A percentile compares a stretch with the other conserved stretches of the same genome.
phyloP scores from a whole-genome alignment of 2,888 invertebrate genomes.

The Petrolisthes cinctipes region DNA sequence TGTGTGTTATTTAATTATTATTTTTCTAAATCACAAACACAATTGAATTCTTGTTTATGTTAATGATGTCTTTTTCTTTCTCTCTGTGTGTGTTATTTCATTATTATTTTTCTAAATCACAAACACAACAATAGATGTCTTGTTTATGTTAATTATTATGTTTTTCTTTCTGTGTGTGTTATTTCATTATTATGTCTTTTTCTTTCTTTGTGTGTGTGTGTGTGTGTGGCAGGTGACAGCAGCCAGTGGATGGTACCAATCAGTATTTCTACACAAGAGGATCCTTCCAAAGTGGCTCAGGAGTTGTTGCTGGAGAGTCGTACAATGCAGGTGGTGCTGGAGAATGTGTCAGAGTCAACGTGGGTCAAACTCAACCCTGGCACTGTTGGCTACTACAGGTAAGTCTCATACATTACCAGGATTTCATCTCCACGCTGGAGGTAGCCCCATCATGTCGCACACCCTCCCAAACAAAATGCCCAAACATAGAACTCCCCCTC shows the following conservation, averaged over 20 bases:
- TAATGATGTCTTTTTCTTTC: background rate
- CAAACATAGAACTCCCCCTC: too few relatives aligned
- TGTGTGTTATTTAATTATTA: background rate
- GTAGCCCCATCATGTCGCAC: too few relatives aligned
- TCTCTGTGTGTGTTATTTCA: background rate
- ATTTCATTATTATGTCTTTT: background rate
- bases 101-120: background rate
- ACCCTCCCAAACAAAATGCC: too few relatives aligned
- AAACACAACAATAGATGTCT: background rate
- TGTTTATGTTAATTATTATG: background rate
- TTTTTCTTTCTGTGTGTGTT: background rate
- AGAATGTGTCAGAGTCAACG: constrained; percentile 78
- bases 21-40: background rate
- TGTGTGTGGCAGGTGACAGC: constrained; percentile 72
- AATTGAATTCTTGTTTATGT: too few relatives aligned
- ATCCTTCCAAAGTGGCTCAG: constrained; percentile 76
- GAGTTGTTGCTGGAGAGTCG: constrained; percentile 77
- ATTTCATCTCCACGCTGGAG: too few relatives aligned
- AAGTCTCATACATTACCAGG: constrained; percentile 66
- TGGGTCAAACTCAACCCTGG: constrained; percentile 94
- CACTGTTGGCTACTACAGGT: constrained; percentile 85
- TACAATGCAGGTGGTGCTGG: constrained; percentile 78
- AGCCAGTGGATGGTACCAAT: constrained; percentile 91
- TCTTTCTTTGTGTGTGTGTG: too few relatives aligned
- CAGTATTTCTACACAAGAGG: constrained; percentile 81